These are phyloP conservation scores for Alexandromys fortis DNA, from an alignment of 2,113 vertebrate genomes.

Conservation along the genomic window DNA sequence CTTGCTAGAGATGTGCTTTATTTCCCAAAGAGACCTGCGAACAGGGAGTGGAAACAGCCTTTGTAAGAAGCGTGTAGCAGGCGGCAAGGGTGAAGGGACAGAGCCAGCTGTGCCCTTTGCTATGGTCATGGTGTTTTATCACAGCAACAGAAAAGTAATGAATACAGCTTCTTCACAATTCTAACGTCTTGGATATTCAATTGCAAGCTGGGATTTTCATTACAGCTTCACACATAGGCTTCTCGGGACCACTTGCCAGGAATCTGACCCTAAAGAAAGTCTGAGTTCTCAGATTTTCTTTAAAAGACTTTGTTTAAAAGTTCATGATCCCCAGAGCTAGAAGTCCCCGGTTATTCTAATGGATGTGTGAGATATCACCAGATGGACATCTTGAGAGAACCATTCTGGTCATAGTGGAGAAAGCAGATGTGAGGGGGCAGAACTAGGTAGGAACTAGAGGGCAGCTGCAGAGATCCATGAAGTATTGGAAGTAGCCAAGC, in stretches of 20 bases:
- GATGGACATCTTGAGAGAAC: neutral
- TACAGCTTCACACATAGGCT: neutral
- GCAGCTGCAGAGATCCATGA: fast-evolving
- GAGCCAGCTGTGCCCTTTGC: neutral
- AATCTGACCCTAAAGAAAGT: neutral
- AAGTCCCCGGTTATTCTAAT: neutral
- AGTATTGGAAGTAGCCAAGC: neutral
- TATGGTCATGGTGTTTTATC: neutral
- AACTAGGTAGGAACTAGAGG: neutral
- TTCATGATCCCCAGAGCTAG: neutral
- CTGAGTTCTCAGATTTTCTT: neutral
- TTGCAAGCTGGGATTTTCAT: neutral
- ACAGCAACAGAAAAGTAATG: neutral
- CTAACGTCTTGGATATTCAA: neutral
- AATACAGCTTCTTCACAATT: neutral
- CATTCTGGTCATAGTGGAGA: neutral
- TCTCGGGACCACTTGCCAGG: neutral
- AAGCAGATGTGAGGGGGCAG: neutral
- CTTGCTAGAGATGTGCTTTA: neutral
- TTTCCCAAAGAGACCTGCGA: neutral
- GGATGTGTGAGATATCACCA: neutral
- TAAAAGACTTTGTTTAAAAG: neutral
- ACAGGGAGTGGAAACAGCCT: neutral
- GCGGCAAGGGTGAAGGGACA: neutral
- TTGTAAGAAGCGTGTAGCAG: neutral